Percentiles rank a stretch among this genome's conserved stretches.
These are phyloP conservation scores for Phrynosoma blainvillii DNA, from an alignment of 2,113 vertebrate species.

Conservation along the genomic window DNA sequence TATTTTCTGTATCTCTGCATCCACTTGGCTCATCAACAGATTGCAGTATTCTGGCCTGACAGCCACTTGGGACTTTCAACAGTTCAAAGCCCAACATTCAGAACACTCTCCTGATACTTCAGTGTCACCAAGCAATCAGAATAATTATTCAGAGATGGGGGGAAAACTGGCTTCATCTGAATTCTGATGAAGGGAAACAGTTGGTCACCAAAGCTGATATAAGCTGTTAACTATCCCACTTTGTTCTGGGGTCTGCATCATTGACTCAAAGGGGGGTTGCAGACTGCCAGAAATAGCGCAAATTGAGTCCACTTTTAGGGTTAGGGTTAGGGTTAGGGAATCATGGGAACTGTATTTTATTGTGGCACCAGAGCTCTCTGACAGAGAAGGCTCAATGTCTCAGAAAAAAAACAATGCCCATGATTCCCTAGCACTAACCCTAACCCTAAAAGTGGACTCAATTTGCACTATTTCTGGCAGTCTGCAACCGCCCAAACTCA, in stretches of 20 bases:
- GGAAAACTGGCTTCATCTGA: constrained; percentile 45
- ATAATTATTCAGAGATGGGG: background rate
- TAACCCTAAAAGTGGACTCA: no score
- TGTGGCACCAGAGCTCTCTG: no score
- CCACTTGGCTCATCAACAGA: constrained; percentile 30
- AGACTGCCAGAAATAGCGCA: no score
- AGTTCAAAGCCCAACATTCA: constrained; percentile 38
- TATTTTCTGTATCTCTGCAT: constrained; percentile 38
- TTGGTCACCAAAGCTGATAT: background rate
- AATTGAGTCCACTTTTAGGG: no score
- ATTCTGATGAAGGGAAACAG: constrained; percentile 30
- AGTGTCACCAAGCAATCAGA: background rate
- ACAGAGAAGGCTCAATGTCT: no score
- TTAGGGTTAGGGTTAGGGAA: no score
- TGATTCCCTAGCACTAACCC: no score
- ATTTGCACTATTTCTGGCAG: no score
- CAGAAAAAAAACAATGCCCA: no score
- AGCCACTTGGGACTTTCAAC: constrained; percentile 27
- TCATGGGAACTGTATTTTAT: no score
- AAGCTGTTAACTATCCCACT: constrained; percentile 22
- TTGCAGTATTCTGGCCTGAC: constrained; percentile 35
- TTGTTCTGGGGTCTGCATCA: constrained; percentile 14
- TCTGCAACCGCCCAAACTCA: no score
- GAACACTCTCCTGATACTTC: constrained; percentile 35
- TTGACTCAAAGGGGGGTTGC: no score